Evolutionary conservation across 2,113 vertebrate species (phyloP).

Genomic region (Dasyprocta punctata): DNA sequence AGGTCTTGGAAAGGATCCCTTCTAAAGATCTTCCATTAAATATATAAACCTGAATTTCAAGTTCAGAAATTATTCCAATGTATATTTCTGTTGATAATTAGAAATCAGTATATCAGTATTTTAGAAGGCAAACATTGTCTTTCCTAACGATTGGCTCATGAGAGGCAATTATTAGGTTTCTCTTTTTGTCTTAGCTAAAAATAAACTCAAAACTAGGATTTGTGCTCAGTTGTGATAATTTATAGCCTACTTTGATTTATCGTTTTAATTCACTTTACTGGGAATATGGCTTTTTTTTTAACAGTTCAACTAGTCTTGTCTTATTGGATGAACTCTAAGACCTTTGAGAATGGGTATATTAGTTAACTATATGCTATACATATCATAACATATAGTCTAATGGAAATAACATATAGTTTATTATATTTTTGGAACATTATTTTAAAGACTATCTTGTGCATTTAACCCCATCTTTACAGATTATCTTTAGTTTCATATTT

Average conservation of each 20-base stretch:
- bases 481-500: conserved; percentile 33
- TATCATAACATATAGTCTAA: not conserved
- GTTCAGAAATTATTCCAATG: conserved; percentile 30
- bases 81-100: not conserved
- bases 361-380: not conserved
- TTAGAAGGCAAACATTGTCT: conserved; percentile 16
- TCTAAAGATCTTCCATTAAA: conserved; percentile 12
- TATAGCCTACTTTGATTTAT: not conserved
- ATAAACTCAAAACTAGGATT: conserved; percentile 45
- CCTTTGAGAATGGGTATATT: conserved; percentile 1
- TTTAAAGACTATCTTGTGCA: not conserved
- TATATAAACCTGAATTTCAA: conserved; percentile 3
- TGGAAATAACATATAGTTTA: not conserved
- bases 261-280: not conserved
- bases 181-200: not conserved
- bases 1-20: not conserved
- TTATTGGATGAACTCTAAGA: conserved; percentile 18
- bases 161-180: not conserved
- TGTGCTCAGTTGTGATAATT: conserved; percentile 23
- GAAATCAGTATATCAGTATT: not conserved
- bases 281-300: conserved; percentile 2
- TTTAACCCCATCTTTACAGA: conserved; percentile 17
- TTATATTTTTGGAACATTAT: conserved; percentile 30
- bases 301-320: not conserved
- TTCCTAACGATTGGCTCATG: not conserved